These are phyloP conservation scores for Drosophila kikkawai DNA, from an alignment of 1,140 invertebrate species.

Conservation along the genomic window DNA sequence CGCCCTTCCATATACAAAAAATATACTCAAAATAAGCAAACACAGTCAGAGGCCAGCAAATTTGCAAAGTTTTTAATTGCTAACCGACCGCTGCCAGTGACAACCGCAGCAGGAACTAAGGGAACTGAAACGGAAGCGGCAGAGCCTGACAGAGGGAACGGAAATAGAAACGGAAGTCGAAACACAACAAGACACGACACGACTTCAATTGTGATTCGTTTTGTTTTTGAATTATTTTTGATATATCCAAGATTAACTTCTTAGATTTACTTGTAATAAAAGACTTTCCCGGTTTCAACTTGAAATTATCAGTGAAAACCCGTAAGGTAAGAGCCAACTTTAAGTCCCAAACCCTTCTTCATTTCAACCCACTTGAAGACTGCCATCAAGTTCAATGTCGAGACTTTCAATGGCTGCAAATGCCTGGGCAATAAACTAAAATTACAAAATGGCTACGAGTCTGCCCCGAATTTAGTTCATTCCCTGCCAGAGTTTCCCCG, in stretches of 20 bases:
- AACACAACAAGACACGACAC: not conserved
- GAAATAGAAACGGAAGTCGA: constrained; percentile 29
- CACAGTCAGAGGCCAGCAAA: constrained; percentile 41
- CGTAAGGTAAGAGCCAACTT: not conserved
- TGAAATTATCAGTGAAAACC: no score
- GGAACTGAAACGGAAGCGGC: not conserved
- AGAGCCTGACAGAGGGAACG: not conserved
- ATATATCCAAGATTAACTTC: not conserved
- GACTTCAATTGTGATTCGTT: not conserved
- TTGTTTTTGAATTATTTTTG: not conserved
- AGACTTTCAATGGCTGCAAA: constrained; percentile 46
- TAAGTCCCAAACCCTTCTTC: constrained; percentile 4
- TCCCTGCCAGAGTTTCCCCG: not conserved
- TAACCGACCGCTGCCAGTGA: constrained; percentile 75
- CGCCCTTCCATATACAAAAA: constrained; percentile 37
- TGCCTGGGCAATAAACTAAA: constrained; percentile 65
- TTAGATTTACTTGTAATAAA: not conserved
- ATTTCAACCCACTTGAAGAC: not conserved
- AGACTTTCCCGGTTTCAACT: no score
- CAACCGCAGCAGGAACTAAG: constrained; percentile 49
- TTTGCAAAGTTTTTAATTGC: constrained; percentile 79
- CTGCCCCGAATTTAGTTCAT: constrained; percentile 23
- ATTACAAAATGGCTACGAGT: constrained; percentile 53
- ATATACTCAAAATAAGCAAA: constrained; percentile 17
- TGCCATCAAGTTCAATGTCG: constrained; percentile 62